Conservation (phyloP, 2,888 invertebrate genomes). For the Villa cingulata region DNA sequence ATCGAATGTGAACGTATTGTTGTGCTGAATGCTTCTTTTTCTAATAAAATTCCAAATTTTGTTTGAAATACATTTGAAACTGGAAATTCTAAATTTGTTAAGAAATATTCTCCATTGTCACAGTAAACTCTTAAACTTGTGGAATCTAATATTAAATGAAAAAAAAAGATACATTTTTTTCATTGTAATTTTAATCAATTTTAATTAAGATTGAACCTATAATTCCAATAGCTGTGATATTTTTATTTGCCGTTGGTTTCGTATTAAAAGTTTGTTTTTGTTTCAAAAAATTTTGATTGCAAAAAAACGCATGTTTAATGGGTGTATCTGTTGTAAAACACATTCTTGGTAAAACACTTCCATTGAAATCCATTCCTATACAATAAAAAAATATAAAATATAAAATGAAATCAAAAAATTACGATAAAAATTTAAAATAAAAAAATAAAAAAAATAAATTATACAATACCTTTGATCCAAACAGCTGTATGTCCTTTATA, state of each 20-base stretch:
- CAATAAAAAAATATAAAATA: too few species aligned
- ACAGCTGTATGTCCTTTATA: slow-evolving; percentile 71
- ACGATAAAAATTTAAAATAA: too few species aligned
- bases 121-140: slow-evolving; percentile 66
- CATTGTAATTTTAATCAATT: neutral
- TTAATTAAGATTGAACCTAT: slow-evolving; percentile 19
- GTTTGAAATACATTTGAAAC: slow-evolving; percentile 74
- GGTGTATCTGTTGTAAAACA: slow-evolving; percentile 73
- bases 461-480: slow-evolving; percentile 57
- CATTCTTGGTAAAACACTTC: slow-evolving; percentile 23
- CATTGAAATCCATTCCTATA: slow-evolving; percentile 22
- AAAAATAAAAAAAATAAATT: neutral
- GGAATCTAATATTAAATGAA: slow-evolving; percentile 42
- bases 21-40: slow-evolving; percentile 45
- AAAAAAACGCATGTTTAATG: slow-evolving; percentile 69
- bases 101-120: slow-evolving; percentile 67
- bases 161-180: neutral
- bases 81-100: slow-evolving; percentile 65
- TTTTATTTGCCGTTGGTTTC: neutral
- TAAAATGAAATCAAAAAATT: too few species aligned
- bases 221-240: slow-evolving; percentile 23
- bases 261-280: slow-evolving; percentile 1
- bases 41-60: slow-evolving; percentile 72
- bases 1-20: slow-evolving; percentile 31
- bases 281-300: slow-evolving; percentile 45